A percentile compares a stretch with the other conserved stretches of the same genome.
These are phyloP conservation scores for Lycocorax pyrrhopterus DNA, from an alignment of 2,113 vertebrate species.

Conservation along the genomic window DNA sequence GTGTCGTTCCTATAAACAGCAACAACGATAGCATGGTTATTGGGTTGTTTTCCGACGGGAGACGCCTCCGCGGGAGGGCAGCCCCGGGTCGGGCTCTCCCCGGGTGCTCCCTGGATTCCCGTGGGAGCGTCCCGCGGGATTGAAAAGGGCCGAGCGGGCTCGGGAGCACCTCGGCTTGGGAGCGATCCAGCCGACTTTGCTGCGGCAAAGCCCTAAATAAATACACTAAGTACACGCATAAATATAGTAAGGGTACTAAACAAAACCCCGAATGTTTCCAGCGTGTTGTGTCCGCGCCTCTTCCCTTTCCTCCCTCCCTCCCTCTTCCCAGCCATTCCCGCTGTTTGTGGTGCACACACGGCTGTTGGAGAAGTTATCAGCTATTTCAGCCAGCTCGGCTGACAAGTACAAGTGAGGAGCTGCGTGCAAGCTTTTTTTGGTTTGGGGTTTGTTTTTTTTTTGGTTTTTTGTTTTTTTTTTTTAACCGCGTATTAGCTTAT, in stretches of 20 bases:
- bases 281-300: background rate
- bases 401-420: background rate
- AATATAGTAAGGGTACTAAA: background rate
- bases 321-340: background rate
- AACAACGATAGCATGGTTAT: no score
- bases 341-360: background rate
- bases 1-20: background rate
- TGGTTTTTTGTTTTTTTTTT: background rate
- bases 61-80: background rate
- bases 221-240: accelerated
- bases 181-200: background rate
- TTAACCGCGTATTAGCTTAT: accelerated
- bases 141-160: background rate
- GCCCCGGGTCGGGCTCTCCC: background rate
- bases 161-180: background rate
- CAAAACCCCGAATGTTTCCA: background rate
- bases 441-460: no score
- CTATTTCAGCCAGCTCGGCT: accelerated
- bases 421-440: background rate
- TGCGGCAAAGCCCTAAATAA: background rate
- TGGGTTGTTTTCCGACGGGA: background rate
- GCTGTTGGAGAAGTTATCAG: background rate
- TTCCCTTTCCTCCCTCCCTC: background rate
- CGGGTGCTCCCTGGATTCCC: background rate
- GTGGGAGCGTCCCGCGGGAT: background rate